phyloP scores from a whole-genome alignment of 2,797 vertebrate species.

The Synanceia verrucosa region DNA sequence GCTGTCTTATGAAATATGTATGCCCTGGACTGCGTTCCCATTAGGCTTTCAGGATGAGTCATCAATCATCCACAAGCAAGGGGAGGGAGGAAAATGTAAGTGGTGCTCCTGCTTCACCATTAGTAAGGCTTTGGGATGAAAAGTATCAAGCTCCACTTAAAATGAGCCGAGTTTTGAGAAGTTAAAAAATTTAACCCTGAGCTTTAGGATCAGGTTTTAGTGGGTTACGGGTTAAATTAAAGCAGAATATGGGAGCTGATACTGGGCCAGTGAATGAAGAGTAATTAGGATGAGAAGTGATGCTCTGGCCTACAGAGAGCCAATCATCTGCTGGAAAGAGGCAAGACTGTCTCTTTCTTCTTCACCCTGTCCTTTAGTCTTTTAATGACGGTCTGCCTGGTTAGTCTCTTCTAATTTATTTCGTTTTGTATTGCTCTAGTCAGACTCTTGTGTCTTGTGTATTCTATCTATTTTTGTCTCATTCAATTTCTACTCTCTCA shows the following conservation, averaged over 20 bases:
- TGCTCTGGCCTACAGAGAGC: constrained; percentile 20
- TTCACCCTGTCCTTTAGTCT: not conserved
- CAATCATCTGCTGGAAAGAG: constrained; percentile 37
- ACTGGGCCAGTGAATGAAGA: constrained; percentile 34
- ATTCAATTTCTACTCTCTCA: not conserved
- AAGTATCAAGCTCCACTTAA: constrained; percentile 4
- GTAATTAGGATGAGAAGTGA: constrained; percentile 49
- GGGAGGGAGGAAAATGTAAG: constrained; percentile 22
- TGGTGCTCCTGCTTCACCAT: not conserved
- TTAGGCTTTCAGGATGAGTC: constrained; percentile 54
- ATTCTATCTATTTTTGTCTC: not conserved
- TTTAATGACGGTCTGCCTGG: not conserved
- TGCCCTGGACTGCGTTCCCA: constrained; percentile 28
- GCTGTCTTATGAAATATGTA: constrained; percentile 52
- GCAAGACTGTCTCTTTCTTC: not conserved
- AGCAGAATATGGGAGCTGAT: constrained; percentile 21
- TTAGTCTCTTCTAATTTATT: not conserved
- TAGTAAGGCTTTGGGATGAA: not conserved
- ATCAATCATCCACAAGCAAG: constrained; percentile 50
- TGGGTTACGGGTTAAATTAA: constrained; percentile 5
- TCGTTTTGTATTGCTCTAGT: not conserved
- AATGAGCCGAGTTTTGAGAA: constrained; percentile 1
- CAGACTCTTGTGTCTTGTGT: too few species aligned
- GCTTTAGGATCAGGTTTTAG: constrained; percentile 11
- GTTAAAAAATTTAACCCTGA: not conserved